Conservation (phyloP, 2,888 invertebrate genomes). For the Andrena dorsata region DNA sequence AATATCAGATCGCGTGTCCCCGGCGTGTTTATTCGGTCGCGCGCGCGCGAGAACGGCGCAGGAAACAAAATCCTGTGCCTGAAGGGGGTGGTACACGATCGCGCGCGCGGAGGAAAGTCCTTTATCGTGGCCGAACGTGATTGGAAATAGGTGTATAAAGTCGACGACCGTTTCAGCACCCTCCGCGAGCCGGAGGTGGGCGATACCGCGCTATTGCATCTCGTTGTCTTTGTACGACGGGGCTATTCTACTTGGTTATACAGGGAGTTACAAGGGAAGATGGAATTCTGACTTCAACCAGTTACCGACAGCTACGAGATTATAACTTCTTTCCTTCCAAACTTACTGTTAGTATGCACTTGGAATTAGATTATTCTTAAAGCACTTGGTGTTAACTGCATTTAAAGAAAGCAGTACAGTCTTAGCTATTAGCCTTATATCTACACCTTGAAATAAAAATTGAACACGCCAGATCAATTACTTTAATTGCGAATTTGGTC, state of each 20-base stretch:
- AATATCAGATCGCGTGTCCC: slow-evolving; percentile 74
- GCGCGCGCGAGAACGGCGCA: slow-evolving; percentile 41
- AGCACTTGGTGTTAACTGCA: no score
- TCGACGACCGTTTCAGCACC: slow-evolving; percentile 36
- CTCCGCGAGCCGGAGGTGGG: background rate
- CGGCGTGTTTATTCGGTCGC: slow-evolving; percentile 69
- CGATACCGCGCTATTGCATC: background rate
- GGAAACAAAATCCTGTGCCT: slow-evolving; percentile 68
- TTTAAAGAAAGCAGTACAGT: no score
- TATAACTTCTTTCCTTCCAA: no score
- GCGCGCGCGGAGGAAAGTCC: slow-evolving; percentile 44
- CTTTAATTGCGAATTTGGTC: background rate
- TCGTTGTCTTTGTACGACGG: slow-evolving; percentile 1
- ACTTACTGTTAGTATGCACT: no score
- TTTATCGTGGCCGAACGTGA: slow-evolving; percentile 54
- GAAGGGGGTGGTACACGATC: slow-evolving; percentile 61
- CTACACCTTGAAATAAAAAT: no score
- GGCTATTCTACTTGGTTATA: slow-evolving; percentile 12
- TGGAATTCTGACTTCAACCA: background rate
- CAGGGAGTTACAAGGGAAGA: background rate
- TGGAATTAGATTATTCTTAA: no score
- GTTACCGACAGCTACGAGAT: no score
- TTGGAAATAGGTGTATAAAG: slow-evolving; percentile 54
- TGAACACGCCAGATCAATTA: no score
- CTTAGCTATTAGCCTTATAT: no score